Evolutionary conservation across 2,797 vertebrate species (phyloP).

Genomic region (Oreortyx pictus): DNA sequence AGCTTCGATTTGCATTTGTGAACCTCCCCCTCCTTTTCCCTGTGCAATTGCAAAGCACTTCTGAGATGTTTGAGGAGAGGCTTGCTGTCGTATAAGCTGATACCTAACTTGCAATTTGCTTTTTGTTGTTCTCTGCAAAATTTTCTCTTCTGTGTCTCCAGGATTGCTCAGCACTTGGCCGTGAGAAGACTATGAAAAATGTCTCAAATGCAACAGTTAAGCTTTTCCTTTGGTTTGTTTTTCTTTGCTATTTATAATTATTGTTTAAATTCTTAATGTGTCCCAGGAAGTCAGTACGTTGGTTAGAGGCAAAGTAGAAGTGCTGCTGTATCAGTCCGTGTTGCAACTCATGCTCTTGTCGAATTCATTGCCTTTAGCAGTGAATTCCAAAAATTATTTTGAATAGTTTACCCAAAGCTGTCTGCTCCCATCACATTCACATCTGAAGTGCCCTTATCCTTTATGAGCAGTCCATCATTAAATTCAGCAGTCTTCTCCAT

Average conservation of each 20-base stretch:
- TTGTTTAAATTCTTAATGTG: background rate
- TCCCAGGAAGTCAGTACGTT: background rate
- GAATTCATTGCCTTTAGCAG: background rate
- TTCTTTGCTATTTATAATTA: background rate
- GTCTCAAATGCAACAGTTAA: background rate
- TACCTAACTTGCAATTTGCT: background rate
- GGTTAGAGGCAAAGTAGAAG: background rate
- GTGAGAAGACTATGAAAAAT: background rate
- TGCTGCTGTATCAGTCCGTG: background rate
- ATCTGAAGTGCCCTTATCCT: background rate
- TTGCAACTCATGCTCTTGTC: background rate
- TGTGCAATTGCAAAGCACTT: background rate
- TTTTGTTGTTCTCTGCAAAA: background rate
- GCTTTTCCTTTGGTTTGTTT: background rate
- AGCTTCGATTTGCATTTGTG: background rate
- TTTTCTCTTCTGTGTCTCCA: background rate
- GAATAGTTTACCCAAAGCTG: background rate
- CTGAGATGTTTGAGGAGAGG: background rate
- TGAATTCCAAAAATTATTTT: background rate
- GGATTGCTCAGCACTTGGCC: accelerated
- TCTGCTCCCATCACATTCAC: accelerated
- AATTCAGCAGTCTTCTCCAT: background rate
- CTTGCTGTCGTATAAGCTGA: background rate
- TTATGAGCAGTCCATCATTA: background rate
- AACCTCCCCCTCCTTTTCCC: background rate